Evolutionary conservation across 2,888 invertebrate genomes (phyloP).

Genomic region (Orchesellides sinensis): DNA sequence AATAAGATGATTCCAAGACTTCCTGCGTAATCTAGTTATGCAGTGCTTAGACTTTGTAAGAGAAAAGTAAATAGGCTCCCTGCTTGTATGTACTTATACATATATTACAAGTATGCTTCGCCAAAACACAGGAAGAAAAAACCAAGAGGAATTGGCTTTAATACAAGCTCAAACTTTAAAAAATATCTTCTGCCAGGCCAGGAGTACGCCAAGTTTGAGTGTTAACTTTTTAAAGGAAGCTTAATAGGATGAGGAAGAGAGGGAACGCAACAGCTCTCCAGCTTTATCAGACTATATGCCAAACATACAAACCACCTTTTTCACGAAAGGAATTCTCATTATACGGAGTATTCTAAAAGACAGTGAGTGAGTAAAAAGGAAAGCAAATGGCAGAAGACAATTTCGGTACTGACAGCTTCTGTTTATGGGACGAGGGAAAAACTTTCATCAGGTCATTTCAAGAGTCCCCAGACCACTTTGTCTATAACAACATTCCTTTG

Average conservation of each 20-base stretch:
- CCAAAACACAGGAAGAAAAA: background rate
- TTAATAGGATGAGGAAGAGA: constrained; percentile 41
- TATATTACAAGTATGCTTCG: background rate
- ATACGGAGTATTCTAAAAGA: constrained; percentile 54
- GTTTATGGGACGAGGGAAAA: constrained; percentile 60
- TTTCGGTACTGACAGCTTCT: constrained; percentile 60
- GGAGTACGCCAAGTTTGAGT: background rate
- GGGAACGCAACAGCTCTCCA: constrained; percentile 47
- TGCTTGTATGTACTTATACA: background rate
- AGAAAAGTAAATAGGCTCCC: background rate
- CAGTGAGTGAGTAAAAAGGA: constrained; percentile 35
- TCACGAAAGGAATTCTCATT: constrained; percentile 52
- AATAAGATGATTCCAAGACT: constrained; percentile 4
- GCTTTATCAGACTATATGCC: background rate
- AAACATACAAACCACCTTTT: background rate
- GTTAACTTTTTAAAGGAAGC: constrained; percentile 49
- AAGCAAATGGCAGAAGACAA: constrained; percentile 54
- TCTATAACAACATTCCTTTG: constrained; percentile 63
- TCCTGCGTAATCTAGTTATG: constrained; percentile 2
- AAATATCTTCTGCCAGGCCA: no score
- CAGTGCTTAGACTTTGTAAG: background rate
- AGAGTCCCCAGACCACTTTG: constrained; percentile 63
- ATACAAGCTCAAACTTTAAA: background rate
- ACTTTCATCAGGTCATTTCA: constrained; percentile 66
- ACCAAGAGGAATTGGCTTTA: background rate